These are phyloP conservation scores for Delphinapterus leucas DNA, from an alignment of 2,113 vertebrate genomes.

Conservation along the genomic window DNA sequence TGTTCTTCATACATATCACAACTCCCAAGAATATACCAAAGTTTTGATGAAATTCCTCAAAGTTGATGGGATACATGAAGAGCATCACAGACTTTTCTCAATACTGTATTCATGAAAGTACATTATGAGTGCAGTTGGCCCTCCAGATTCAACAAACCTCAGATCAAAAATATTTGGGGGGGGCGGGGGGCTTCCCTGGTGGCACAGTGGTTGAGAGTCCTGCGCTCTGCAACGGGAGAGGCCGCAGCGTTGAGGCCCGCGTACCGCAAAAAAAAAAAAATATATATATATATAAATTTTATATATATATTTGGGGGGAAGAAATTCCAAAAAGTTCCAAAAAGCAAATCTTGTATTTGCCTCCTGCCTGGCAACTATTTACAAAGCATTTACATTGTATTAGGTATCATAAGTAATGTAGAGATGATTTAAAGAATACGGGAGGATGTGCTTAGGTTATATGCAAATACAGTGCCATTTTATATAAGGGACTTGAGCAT, in stretches of 20 bases:
- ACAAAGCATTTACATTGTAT: neutral
- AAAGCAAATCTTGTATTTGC: neutral
- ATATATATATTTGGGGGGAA: too few species aligned
- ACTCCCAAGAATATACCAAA: neutral
- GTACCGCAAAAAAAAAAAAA: too few species aligned
- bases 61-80: neutral
- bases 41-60: conserved; percentile 33
- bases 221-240: too few species aligned
- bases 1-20: neutral
- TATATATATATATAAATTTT: too few species aligned
- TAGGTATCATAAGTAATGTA: neutral
- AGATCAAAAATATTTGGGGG: neutral
- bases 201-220: too few species aligned
- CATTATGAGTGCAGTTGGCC: neutral
- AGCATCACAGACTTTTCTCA: neutral
- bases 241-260: too few species aligned
- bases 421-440: neutral
- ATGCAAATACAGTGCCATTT: neutral
- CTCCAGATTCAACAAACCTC: neutral
- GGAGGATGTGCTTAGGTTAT: neutral
- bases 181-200: too few species aligned
- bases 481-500: neutral
- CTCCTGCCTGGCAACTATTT: neutral
- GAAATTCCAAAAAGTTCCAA: neutral
- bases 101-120: neutral